Evolutionary conservation across 2,797 vertebrate genomes (phyloP).

Genomic region (Trachops cirrhosus): DNA sequence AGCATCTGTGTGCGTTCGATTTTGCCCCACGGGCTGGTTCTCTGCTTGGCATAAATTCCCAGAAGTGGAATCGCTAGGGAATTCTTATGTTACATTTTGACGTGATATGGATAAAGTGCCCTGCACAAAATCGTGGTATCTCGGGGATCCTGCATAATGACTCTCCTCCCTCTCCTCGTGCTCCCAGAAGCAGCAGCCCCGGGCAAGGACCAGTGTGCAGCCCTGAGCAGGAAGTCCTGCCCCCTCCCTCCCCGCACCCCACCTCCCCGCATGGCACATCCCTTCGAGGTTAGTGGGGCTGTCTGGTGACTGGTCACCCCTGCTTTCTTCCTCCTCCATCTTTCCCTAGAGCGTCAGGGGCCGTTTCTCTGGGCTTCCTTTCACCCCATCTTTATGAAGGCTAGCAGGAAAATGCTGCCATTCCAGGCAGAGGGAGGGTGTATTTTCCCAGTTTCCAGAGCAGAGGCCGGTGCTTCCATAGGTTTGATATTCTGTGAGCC

Average conservation of each 20-base stretch:
- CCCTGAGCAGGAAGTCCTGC: background rate
- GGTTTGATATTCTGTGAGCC: background rate
- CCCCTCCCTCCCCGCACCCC: too few relatives aligned
- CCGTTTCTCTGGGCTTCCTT: background rate
- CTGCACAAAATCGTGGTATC: background rate
- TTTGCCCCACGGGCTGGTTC: background rate
- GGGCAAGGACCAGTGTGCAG: background rate
- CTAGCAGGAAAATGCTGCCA: background rate
- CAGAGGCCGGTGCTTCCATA: background rate
- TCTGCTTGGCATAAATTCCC: background rate
- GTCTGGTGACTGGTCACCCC: background rate
- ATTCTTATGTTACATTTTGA: background rate
- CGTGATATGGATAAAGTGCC: background rate
- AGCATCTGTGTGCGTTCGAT: background rate
- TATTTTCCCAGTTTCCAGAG: background rate
- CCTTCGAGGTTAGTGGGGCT: background rate
- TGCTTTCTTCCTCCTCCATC: background rate
- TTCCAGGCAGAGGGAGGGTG: background rate
- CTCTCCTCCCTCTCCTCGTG: background rate
- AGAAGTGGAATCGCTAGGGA: background rate
- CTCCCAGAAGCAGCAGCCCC: background rate
- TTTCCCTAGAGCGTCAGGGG: background rate
- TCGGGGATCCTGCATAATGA: background rate
- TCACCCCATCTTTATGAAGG: background rate
- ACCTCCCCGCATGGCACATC: too few relatives aligned